These are phyloP conservation scores for Tiphia femorata DNA, from an alignment of 2,888 invertebrate species.

Conservation along the genomic window DNA sequence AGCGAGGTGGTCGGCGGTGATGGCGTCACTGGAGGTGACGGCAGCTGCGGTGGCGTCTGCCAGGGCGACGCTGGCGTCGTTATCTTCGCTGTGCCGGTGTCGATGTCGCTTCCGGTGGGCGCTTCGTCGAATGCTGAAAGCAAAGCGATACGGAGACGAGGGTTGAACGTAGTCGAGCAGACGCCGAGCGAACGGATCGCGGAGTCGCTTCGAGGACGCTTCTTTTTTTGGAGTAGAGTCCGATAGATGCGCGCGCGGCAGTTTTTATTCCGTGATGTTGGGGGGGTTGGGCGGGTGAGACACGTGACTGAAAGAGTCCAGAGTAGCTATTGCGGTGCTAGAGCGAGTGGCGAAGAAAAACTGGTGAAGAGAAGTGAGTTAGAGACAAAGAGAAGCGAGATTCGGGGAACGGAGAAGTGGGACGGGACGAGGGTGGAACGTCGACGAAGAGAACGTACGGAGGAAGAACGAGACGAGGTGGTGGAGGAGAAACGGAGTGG, in stretches of 20 bases:
- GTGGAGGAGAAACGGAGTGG: background rate
- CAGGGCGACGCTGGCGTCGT: background rate
- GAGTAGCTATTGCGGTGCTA: background rate
- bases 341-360: background rate
- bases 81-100: background rate
- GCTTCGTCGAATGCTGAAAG: slow-evolving; percentile 18
- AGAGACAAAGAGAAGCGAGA: background rate
- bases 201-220: background rate
- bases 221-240: no score
- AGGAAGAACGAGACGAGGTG: background rate
- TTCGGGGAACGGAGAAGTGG: background rate
- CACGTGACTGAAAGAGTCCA: background rate
- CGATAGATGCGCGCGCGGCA: background rate
- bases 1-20: background rate
- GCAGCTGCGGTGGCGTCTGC: background rate
- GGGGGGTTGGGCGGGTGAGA: background rate
- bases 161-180: no score
- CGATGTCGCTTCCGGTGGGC: background rate
- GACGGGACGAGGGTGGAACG: background rate
- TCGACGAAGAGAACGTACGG: background rate
- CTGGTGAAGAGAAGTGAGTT: background rate
- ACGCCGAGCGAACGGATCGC: slow-evolving; percentile 5
- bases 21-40: background rate
- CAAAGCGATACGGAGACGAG: slow-evolving; percentile 25
- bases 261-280: no score